These are phyloP conservation scores for Gisinianus flammeolus DNA, from an alignment of 2,888 invertebrate species.

Conservation along the genomic window DNA sequence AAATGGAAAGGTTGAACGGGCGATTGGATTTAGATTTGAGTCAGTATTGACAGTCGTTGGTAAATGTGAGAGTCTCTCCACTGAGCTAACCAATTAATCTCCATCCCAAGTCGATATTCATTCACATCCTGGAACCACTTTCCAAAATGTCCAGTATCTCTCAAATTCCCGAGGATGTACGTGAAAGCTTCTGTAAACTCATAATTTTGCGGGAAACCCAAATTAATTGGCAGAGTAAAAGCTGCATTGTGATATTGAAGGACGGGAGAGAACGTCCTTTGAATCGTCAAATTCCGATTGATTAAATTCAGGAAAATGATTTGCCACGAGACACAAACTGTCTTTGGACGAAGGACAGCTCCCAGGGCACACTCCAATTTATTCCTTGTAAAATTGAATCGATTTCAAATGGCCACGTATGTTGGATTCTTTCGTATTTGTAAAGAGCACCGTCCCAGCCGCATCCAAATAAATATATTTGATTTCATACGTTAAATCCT, in stretches of 20 bases:
- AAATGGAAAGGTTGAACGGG: background rate
- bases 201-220: no score
- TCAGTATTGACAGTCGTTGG: no score
- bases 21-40: no score
- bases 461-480: background rate
- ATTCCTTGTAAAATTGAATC: background rate
- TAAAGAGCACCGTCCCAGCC: background rate
- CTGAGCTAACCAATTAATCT: no score
- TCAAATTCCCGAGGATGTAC: no score
- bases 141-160: no score
- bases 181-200: no score
- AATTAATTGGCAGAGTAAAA: background rate
- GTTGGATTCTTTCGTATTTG: background rate
- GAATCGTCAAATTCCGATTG: background rate
- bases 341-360: background rate
- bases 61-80: no score
- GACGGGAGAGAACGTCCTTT: background rate
- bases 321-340: background rate
- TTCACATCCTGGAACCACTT: no score
- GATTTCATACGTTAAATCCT: background rate
- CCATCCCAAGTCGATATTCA: no score
- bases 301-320: background rate
- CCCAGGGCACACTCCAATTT: background rate
- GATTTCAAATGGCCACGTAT: background rate
- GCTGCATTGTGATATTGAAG: background rate